Conservation (phyloP, 1,140 invertebrate species). For the Odontomachus brunneus region DNA sequence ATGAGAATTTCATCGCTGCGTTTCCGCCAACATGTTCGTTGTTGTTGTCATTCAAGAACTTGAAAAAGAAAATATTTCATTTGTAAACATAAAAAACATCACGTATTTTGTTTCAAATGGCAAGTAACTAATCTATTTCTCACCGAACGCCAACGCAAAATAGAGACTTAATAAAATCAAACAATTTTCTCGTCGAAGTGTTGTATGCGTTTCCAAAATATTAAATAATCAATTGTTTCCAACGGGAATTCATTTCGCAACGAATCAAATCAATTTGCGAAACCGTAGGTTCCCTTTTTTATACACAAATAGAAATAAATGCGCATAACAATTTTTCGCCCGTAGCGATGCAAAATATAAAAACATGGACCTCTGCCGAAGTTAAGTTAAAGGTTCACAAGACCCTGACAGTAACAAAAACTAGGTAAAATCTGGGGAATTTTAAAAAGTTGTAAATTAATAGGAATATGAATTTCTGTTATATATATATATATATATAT, state of each 20-base stretch:
- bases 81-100: background rate
- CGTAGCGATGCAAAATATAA: conserved; percentile 1
- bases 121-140: conserved; percentile 10
- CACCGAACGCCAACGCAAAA: background rate
- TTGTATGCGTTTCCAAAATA: conserved; percentile 15
- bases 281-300: background rate
- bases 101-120: conserved; percentile 7
- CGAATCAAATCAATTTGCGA: conserved; percentile 16
- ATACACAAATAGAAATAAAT: conserved; percentile 23
- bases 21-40: background rate
- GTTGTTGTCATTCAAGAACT: background rate
- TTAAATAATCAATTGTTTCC: conserved; percentile 37
- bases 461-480: no score
- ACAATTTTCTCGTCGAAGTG: conserved; percentile 2
- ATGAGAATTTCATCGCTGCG: background rate
- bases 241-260: background rate
- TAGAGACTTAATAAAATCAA: background rate
- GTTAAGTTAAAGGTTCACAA: no score
- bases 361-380: background rate
- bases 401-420: no score
- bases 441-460: no score
- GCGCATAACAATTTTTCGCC: conserved; percentile 25
- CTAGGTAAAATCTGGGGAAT: no score
- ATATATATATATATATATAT: no score
- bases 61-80: background rate